Evolutionary conservation across 2,797 vertebrate species (phyloP).

Genomic region (Oceanodroma leucorhoa): DNA sequence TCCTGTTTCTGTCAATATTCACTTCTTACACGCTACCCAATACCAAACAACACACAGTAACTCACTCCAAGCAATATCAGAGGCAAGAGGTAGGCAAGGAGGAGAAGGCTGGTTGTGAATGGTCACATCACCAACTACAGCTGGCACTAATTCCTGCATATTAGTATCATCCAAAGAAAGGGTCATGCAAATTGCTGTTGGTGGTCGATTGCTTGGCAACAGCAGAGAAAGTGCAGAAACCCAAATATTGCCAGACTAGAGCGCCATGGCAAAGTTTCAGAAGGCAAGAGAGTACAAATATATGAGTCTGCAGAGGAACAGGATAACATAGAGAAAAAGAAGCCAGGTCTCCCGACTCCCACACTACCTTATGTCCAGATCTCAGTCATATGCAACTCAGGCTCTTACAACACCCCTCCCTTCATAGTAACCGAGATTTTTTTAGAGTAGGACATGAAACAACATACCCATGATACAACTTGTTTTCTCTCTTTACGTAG

Average conservation of each 20-base stretch:
- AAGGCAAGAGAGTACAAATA: not conserved
- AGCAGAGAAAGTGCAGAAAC: not conserved
- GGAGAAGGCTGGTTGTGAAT: not conserved
- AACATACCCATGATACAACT: not conserved
- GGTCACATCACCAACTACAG: not conserved
- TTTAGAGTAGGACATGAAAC: not conserved
- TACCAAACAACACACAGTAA: not conserved
- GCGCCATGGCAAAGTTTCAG: not conserved
- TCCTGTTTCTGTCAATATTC: not conserved
- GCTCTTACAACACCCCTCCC: not conserved
- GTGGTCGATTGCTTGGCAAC: slow-evolving; percentile 45
- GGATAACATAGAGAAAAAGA: not conserved
- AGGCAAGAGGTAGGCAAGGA: not conserved
- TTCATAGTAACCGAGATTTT: rapidly evolving
- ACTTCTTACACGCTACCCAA: not conserved
- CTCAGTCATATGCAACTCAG: not conserved
- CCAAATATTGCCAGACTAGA: not conserved
- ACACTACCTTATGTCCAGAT: not conserved
- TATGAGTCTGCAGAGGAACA: not conserved
- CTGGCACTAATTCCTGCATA: not conserved
- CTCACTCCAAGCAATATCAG: not conserved
- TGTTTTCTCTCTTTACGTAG: not conserved
- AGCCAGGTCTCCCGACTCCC: not conserved
- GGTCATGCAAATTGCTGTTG: not conserved
- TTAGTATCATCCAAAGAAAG: not conserved